Conservation (phyloP, 2,888 invertebrate species). For the Drosophila lutescens region DNA sequence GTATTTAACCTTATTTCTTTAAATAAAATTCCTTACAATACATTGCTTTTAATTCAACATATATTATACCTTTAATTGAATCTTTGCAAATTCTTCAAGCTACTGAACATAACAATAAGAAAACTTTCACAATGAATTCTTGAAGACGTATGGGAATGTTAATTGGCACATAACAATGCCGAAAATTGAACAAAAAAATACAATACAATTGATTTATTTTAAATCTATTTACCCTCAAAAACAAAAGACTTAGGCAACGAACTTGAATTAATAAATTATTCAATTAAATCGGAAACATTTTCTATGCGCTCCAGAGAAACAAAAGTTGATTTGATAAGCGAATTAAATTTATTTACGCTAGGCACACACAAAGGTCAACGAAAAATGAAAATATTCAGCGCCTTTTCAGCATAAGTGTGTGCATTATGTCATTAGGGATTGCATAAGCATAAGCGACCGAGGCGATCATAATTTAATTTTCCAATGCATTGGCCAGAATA, state of each 20-base stretch:
- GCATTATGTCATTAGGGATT: constrained; percentile 73
- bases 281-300: constrained; percentile 6
- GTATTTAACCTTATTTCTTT: no score
- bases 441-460: constrained; percentile 54
- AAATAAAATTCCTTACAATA: no score
- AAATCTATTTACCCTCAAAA: constrained; percentile 12
- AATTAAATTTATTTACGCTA: constrained; percentile 60
- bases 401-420: constrained; percentile 21
- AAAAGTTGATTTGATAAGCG: constrained; percentile 33
- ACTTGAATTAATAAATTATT: constrained; percentile 34
- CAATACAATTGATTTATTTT: background rate
- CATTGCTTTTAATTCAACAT: no score
- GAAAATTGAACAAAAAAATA: background rate
- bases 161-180: constrained; percentile 2
- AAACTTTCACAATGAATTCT: constrained; percentile 18
- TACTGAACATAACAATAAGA: background rate
- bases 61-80: background rate
- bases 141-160: background rate
- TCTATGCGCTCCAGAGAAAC: constrained; percentile 14
- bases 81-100: background rate
- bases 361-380: constrained; percentile 57
- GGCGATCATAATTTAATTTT: constrained; percentile 71
- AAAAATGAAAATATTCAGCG: background rate
- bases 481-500: constrained; percentile 78
- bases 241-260: constrained; percentile 65